Evolutionary conservation across 2,888 invertebrate genomes (phyloP).

Genomic region (Sturmia bella): DNA sequence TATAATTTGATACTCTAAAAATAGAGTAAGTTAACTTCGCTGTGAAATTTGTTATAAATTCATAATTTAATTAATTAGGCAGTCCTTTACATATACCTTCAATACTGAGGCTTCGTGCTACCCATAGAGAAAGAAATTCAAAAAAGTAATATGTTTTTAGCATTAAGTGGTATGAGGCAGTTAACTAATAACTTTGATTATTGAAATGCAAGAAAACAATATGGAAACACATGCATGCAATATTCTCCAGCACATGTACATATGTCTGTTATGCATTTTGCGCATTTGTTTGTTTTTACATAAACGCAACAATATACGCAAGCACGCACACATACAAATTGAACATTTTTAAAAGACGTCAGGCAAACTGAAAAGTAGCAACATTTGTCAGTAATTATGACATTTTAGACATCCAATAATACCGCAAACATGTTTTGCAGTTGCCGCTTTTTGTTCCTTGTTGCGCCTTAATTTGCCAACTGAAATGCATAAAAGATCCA

Average conservation of each 20-base stretch:
- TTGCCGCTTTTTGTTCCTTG: slow-evolving; percentile 20
- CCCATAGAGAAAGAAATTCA: background rate
- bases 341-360: slow-evolving; percentile 9
- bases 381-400: slow-evolving; percentile 72
- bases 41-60: background rate
- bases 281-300: background rate
- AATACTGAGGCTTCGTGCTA: background rate
- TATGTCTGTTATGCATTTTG: background rate
- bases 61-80: background rate
- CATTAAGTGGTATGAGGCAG: slow-evolving; percentile 24
- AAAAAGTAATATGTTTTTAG: slow-evolving; percentile 7
- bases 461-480: slow-evolving; percentile 36
- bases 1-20: too few relatives aligned
- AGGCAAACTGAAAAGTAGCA: slow-evolving; percentile 66
- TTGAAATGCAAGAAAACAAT: background rate
- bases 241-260: background rate
- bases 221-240: background rate
- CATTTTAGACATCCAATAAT: slow-evolving; percentile 66
- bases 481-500: slow-evolving; percentile 46
- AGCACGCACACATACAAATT: background rate
- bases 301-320: background rate
- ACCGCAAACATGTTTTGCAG: slow-evolving; percentile 52
- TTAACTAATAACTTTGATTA: slow-evolving; percentile 11
- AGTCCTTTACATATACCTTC: background rate
- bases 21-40: too few relatives aligned